Evolutionary conservation across 2,113 vertebrate genomes (phyloP).

Genomic region (Ciconia maguari): DNA sequence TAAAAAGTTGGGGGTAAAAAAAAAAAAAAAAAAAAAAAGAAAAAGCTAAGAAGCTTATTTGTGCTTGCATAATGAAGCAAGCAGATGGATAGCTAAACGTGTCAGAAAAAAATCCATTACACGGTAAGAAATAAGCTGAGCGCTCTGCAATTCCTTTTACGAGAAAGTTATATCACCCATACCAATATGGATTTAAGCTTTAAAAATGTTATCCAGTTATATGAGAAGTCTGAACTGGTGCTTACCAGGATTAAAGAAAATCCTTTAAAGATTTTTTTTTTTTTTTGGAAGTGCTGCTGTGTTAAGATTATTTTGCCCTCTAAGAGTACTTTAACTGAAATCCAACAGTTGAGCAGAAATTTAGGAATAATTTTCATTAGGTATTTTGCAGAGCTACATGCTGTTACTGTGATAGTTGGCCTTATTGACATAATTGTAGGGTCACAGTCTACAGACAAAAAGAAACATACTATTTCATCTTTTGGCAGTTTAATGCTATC

Average conservation of each 20-base stretch:
- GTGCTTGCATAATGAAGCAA: slow-evolving; percentile 25
- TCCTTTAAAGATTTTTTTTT: not conserved
- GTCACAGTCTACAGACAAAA: not conserved
- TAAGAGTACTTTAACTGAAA: slow-evolving; percentile 1
- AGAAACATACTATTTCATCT: not conserved
- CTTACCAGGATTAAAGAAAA: slow-evolving; percentile 47
- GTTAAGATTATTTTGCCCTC: slow-evolving; percentile 35
- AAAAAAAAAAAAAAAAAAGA: not conserved
- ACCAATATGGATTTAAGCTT: slow-evolving; percentile 38
- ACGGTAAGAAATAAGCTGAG: slow-evolving; percentile 1
- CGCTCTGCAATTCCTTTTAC: slow-evolving; percentile 2
- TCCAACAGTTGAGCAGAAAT: not conserved
- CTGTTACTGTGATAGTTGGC: not conserved
- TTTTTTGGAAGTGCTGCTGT: not conserved
- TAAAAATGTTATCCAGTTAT: slow-evolving; percentile 49
- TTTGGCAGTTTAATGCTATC: not conserved
- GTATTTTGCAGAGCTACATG: not conserved
- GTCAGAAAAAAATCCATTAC: slow-evolving; percentile 38
- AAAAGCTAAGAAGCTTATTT: slow-evolving; percentile 40
- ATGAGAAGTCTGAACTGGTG: slow-evolving; percentile 20
- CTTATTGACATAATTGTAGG: not conserved
- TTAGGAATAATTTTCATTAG: not conserved
- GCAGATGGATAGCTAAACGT: slow-evolving; percentile 27
- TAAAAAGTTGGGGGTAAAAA: not conserved
- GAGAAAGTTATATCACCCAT: not conserved